Percentiles rank a stretch among this genome's conserved stretches.
phyloP scores from a whole-genome alignment of 1,140 invertebrate genomes.

The Zaprionus kolodkinae region DNA sequence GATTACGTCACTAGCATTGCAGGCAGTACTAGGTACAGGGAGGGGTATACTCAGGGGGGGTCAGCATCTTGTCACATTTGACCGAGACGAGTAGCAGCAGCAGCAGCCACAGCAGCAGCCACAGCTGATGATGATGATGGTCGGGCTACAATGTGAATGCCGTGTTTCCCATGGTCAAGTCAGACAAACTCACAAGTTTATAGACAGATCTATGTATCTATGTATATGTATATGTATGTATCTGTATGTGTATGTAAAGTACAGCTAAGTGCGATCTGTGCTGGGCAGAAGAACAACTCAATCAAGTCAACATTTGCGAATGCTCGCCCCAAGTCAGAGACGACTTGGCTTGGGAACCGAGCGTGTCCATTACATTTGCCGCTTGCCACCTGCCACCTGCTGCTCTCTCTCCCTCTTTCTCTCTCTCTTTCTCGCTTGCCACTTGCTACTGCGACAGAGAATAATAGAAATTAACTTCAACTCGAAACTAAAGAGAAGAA shows the following conservation, averaged over 20 bases:
- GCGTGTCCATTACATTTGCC: conserved; percentile 62
- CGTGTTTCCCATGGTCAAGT: conserved; percentile 49
- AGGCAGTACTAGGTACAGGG: conserved; percentile 16
- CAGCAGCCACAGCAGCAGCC: conserved; percentile 18
- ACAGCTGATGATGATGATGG: conserved; percentile 28
- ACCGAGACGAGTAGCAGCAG: conserved; percentile 26
- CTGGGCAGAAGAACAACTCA: conserved; percentile 71
- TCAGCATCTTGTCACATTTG: conserved; percentile 38
- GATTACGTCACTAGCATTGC: conserved; percentile 68
- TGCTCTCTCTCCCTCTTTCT: no score
- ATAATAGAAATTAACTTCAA: conserved; percentile 46
- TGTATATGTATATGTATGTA: conserved; percentile 26
- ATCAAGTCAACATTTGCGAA: conserved; percentile 67
- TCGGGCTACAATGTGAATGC: conserved; percentile 32
- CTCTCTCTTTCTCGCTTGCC: not conserved
- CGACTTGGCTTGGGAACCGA: conserved; percentile 57
- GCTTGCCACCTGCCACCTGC: conserved; percentile 24
- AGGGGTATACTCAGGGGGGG: not conserved
- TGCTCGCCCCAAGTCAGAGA: conserved; percentile 33
- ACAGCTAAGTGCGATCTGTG: conserved; percentile 71
- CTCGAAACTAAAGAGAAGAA: conserved; percentile 27
- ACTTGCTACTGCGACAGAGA: conserved; percentile 54
- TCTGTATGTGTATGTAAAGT: conserved; percentile 60
- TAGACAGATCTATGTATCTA: conserved; percentile 23
- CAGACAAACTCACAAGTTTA: conserved; percentile 13